Base-by-base conservation (phyloP, 2,888 invertebrate species). In the Noctua janthe region DNA sequence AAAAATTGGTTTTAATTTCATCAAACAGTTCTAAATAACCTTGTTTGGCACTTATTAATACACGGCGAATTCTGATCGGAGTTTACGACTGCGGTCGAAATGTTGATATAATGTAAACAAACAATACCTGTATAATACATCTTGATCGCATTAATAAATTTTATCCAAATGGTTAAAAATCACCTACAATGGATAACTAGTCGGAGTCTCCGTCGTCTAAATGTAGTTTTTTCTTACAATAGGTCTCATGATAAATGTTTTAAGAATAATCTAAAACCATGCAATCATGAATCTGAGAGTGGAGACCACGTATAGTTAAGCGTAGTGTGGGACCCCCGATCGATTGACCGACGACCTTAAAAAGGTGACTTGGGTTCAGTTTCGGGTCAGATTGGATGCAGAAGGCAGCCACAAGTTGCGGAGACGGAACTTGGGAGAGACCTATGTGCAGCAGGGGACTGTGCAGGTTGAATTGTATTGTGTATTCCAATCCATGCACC, bases 1-100 rank as follows among this genome's bases (percentile, higher is more conserved):
- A 83, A 71, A 71, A 71, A 47, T 47, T 29, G 13, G n/a, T 35
- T 77, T 83, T 51, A 6, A 35, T 59, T 83, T 81, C 23, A 62
- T 76, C 56, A 59, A 82, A 59, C 67, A 35, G n/a, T 51, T 59
- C 39, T 20, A 69, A 35, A 54, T 69, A 59, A n/a, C 8, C 35
- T 35, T 47, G 13, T 59, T 67, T 35, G 20, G 15, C 2, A 17
- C 11, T 17, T n/a, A 54, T 23, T 43, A 73, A 43, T 74, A 20
- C 29, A 29, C 43, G n/a, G 20, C 51, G 35, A 74, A 17, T 49
- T n/a, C 4, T 49, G n/a, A 74, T 70, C 49, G 13, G 15, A 11
- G 10, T 35, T 29, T 29, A 62, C 71, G 29, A 51, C 29, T 5
- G 13, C 23, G 15, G 51, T 67, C 13, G 43, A 43, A 23, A 15